A percentile compares a stretch with the other conserved stretches of the same genome.
phyloP scores from a whole-genome alignment of 2,888 invertebrate genomes.

The Pollenia amentaria region DNA sequence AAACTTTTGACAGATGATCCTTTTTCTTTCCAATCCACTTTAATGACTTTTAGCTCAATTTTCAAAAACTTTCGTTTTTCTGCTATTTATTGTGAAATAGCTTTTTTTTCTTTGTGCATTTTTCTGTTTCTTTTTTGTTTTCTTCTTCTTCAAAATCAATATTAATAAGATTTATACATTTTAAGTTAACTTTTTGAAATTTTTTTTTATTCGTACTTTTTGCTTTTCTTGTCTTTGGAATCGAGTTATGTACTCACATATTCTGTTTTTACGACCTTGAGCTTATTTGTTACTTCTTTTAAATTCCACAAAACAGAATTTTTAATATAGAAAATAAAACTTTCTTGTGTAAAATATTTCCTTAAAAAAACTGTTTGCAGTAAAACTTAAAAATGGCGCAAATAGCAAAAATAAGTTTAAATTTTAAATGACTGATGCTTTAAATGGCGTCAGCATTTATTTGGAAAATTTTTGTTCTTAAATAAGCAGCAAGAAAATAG shows the following conservation, averaged over 20 bases:
- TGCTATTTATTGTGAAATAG: too few relatives aligned
- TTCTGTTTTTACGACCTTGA: constrained; percentile 66
- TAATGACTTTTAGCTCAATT: too few relatives aligned
- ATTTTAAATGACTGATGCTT: neutral
- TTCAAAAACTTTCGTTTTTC: too few relatives aligned
- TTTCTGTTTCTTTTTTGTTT: neutral
- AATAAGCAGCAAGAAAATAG: neutral
- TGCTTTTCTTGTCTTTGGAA: neutral
- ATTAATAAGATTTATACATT: constrained; percentile 56
- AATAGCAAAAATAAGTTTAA: neutral
- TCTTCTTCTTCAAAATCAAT: constrained; percentile 30
- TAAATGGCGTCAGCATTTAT: constrained; percentile 37
- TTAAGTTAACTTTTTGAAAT: constrained; percentile 37
- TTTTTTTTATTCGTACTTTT: neutral
- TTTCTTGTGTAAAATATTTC: constrained; percentile 11
- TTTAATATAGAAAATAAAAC: neutral
- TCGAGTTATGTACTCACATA: neutral
- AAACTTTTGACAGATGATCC: too few relatives aligned
- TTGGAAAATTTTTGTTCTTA: neutral
- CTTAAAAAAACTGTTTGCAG: neutral
- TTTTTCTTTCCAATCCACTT: too few relatives aligned
- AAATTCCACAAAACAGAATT: constrained; percentile 7
- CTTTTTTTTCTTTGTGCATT: too few relatives aligned
- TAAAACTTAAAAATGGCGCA: neutral
- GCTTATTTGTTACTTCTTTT: constrained; percentile 24